These are phyloP conservation scores for Cephalopholis sonnerati DNA, from an alignment of 2,113 vertebrate genomes.

Conservation along the genomic window DNA sequence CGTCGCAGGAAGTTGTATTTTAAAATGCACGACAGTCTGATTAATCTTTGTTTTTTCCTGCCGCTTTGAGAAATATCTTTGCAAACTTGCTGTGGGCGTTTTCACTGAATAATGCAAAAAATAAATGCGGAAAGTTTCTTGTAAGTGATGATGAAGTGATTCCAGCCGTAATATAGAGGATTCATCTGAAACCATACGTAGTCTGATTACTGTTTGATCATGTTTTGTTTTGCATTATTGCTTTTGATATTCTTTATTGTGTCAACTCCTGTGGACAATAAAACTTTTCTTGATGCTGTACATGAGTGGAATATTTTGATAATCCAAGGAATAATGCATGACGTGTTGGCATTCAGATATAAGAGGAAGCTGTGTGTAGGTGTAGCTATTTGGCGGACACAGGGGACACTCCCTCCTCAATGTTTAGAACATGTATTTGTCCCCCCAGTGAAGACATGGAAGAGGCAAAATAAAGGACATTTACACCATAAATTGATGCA, in stretches of 20 bases:
- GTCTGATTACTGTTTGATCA: conserved; percentile 47
- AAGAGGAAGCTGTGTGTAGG: background rate
- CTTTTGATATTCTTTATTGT: conserved; percentile 62
- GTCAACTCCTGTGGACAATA: conserved; percentile 77
- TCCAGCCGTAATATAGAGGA: conserved; percentile 33
- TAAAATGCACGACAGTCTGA: conserved; percentile 37
- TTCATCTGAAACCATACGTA: conserved; percentile 41
- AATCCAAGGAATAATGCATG: background rate
- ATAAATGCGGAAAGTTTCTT: conserved; percentile 21
- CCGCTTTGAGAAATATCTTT: conserved; percentile 53
- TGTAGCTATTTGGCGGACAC: too few species aligned
- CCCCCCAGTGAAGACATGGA: too few species aligned
- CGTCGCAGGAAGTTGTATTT: conserved; percentile 44
- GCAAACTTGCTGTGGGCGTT: conserved; percentile 40
- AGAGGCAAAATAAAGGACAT: too few species aligned
- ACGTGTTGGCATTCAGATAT: background rate
- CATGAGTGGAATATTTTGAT: conserved; percentile 37
- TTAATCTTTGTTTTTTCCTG: conserved; percentile 8
- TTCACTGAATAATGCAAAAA: conserved; percentile 26
- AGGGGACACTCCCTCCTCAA: too few species aligned
- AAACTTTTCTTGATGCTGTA: conserved; percentile 61
- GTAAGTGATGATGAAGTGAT: conserved; percentile 49
- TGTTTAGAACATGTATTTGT: too few species aligned
- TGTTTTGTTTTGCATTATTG: conserved; percentile 54
- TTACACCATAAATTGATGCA: too few species aligned